Evolutionary conservation across 2,888 invertebrate genomes (phyloP).

Genomic region (Tubiluchus corallicola): DNA sequence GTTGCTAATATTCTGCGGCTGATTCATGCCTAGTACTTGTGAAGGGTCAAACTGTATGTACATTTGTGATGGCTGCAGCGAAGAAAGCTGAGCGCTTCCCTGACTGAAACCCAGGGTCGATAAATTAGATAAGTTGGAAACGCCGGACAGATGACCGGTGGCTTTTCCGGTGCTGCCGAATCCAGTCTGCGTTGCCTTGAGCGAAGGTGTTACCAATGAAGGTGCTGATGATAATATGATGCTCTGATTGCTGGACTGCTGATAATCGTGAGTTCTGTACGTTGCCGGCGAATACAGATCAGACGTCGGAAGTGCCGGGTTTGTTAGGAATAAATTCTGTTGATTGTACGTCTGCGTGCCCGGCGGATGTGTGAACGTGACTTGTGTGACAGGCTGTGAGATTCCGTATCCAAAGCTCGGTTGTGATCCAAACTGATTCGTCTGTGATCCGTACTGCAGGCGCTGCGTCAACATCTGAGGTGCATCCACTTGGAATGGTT

Average conservation of each 20-base stretch:
- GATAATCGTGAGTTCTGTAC: slow-evolving; percentile 40
- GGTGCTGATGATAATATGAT: slow-evolving; percentile 73
- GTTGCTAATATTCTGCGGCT: slow-evolving; percentile 28
- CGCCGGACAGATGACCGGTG: slow-evolving; percentile 30
- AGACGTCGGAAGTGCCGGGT: slow-evolving; percentile 43
- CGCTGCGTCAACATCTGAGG: slow-evolving; percentile 25
- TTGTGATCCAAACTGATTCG: slow-evolving; percentile 13
- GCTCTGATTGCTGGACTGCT: slow-evolving; percentile 59
- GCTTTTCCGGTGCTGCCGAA: slow-evolving; percentile 16
- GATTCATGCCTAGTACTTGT: slow-evolving; percentile 19
- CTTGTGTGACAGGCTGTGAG: slow-evolving; percentile 14
- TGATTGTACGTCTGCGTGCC: slow-evolving; percentile 27
- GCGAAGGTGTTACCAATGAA: slow-evolving; percentile 70
- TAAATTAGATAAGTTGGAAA: no score
- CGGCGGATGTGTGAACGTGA: slow-evolving; percentile 20
- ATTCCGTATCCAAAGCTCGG: slow-evolving; percentile 37
- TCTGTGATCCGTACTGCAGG: slow-evolving; percentile 13
- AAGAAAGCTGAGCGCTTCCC: slow-evolving; percentile 29
- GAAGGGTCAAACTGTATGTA: slow-evolving; percentile 42
- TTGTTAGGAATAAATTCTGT: slow-evolving; percentile 34
- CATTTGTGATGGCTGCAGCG: slow-evolving; percentile 31
- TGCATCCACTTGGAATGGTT: slow-evolving; percentile 50
- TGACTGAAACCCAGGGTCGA: no score
- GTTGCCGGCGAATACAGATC: slow-evolving; percentile 46
- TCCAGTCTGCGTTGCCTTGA: slow-evolving; percentile 36